Conservation (phyloP, 1,140 invertebrate species). For the Bombus superbus region DNA sequence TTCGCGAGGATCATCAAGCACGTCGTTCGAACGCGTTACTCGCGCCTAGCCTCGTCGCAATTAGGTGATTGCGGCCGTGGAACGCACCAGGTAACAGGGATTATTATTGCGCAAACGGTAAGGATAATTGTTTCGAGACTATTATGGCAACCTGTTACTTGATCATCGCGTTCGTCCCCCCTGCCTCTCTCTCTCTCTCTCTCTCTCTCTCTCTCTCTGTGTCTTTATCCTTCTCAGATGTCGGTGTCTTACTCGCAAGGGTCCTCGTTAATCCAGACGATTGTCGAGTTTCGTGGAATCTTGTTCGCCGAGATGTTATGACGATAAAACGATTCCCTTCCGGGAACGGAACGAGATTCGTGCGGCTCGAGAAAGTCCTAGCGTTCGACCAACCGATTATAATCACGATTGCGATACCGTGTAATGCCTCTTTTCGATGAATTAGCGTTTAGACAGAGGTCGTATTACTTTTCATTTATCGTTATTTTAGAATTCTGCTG, state of each 20-base stretch:
- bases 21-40: neutral
- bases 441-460: neutral
- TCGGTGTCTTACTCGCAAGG: neutral
- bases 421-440: neutral
- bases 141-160: conserved; percentile 69
- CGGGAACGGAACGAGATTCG: neutral
- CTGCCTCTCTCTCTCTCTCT: no score
- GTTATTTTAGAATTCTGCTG: neutral
- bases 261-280: conserved; percentile 27
- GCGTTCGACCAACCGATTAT: neutral
- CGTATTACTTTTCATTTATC: no score
- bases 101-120: conserved; percentile 61
- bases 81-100: conserved; percentile 65
- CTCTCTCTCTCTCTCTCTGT: no score
- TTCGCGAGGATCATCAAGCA: conserved; percentile 1
- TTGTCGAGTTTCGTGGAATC: conserved; percentile 12
- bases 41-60: conserved; percentile 39
- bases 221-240: neutral
- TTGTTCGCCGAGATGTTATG: neutral
- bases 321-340: conserved; percentile 19
- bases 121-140: conserved; percentile 59
- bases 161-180: neutral
- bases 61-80: conserved; percentile 65
- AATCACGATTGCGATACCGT: neutral
- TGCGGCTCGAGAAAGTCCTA: neutral